Conservation (phyloP, 2,888 invertebrate genomes). For the Platynereis dumerilii region DNA sequence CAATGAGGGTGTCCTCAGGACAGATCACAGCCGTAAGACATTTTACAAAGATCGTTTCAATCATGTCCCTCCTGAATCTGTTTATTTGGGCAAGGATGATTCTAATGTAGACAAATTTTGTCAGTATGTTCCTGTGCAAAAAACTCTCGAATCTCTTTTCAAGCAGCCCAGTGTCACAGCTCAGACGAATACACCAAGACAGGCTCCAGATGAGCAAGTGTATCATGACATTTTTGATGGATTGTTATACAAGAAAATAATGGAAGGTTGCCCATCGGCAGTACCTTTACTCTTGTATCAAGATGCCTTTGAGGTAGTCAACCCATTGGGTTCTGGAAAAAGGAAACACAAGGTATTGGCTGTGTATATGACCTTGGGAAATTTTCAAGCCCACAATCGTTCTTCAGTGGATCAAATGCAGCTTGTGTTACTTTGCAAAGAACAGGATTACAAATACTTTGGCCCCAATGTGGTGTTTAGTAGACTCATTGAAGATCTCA, state of each 20-base stretch:
- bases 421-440: constrained; percentile 16
- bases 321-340: constrained; percentile 30
- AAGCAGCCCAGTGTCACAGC: background rate
- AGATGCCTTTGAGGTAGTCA: constrained; percentile 32
- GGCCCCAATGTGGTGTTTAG: background rate
- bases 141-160: background rate
- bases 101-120: background rate
- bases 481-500: background rate
- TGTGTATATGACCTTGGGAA: constrained; percentile 26
- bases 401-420: constrained; percentile 21
- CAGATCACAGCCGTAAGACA: background rate
- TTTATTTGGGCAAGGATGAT: background rate
- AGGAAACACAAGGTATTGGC: constrained; percentile 30
- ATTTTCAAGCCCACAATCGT: constrained; percentile 16
- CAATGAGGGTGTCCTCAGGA: background rate
- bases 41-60: background rate
- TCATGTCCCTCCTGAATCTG: background rate
- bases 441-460: background rate
- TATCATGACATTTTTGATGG: background rate
- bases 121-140: background rate
- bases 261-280: background rate
- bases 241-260: background rate
- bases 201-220: background rate
- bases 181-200: background rate
- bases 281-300: background rate